Conservation (phyloP, 1,140 invertebrate genomes). For the Drosophila melanica region DNA sequence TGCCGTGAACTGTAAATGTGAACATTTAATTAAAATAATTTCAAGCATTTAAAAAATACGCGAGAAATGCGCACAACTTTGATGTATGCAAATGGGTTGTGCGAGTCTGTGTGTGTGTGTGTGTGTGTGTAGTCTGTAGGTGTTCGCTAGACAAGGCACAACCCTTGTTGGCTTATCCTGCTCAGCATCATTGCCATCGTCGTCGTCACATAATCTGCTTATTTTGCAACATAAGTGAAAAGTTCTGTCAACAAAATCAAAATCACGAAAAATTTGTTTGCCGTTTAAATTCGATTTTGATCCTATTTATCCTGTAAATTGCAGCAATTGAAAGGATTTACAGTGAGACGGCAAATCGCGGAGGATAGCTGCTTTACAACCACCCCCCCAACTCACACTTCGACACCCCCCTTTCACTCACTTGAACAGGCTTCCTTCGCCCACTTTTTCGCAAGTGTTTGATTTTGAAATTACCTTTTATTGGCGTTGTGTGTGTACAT, state of each 20-base stretch:
- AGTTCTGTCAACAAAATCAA: constrained; percentile 83
- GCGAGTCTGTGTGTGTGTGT: constrained; percentile 14
- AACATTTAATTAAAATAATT: constrained; percentile 72
- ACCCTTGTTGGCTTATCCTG: constrained; percentile 56
- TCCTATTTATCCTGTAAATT: constrained; percentile 83
- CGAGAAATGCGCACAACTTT: constrained; percentile 8
- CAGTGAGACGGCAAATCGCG: constrained; percentile 32
- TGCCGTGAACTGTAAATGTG: constrained; percentile 56
- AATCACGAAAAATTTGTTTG: constrained; percentile 81
- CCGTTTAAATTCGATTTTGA: constrained; percentile 83
- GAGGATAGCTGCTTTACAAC: not conserved
- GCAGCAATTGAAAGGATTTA: constrained; percentile 83
- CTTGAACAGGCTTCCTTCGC: constrained; percentile 5
- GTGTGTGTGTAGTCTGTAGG: constrained; percentile 32
- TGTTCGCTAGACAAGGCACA: constrained; percentile 48
- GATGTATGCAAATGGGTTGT: constrained; percentile 19
- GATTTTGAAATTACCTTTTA: constrained; percentile 79
- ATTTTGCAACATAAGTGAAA: constrained; percentile 79
- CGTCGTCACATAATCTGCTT: constrained; percentile 72
- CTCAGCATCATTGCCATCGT: constrained; percentile 12
- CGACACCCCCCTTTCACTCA: not conserved
- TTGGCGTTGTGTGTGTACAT: constrained; percentile 18
- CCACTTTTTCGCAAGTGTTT: constrained; percentile 56
- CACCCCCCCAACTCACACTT: not conserved
- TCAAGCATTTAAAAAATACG: constrained; percentile 32